A percentile compares a stretch with the other conserved stretches of the same genome.
Evolutionary conservation across 2,888 invertebrate species (phyloP).

Genomic region (Heliconius aoede): DNA sequence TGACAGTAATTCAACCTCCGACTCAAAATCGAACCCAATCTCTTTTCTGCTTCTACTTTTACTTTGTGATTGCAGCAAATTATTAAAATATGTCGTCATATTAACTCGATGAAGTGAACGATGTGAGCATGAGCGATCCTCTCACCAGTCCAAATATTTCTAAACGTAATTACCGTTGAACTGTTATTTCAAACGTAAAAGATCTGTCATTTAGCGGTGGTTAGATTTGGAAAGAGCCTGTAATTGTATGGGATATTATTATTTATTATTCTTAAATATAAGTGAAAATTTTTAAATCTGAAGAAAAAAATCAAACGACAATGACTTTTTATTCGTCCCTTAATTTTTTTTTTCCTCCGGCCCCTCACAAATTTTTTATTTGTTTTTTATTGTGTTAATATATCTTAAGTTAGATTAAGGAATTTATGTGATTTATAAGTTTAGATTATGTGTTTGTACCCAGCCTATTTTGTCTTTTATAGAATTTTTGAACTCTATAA

Average conservation of each 20-base stretch:
- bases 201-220: background rate
- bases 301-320: background rate
- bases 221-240: background rate
- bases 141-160: constrained; percentile 3
- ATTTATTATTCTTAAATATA: constrained; percentile 3
- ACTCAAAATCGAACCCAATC: background rate
- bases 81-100: background rate
- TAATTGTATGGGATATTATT: constrained; percentile 1
- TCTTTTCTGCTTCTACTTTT: background rate
- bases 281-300: background rate
- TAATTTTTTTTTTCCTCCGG: background rate
- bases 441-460: background rate
- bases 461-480: background rate
- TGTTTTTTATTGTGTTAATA: background rate
- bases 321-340: background rate
- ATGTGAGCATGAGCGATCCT: background rate
- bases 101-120: background rate
- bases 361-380: background rate
- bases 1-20: background rate
- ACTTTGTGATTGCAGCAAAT: background rate
- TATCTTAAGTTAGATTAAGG: background rate
- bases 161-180: constrained; percentile 6
- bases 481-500: too few relatives aligned
- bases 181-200: background rate
- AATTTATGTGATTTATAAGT: background rate